Conservation (phyloP, 2,113 vertebrate species). For the Ceyx melanurus region DNA sequence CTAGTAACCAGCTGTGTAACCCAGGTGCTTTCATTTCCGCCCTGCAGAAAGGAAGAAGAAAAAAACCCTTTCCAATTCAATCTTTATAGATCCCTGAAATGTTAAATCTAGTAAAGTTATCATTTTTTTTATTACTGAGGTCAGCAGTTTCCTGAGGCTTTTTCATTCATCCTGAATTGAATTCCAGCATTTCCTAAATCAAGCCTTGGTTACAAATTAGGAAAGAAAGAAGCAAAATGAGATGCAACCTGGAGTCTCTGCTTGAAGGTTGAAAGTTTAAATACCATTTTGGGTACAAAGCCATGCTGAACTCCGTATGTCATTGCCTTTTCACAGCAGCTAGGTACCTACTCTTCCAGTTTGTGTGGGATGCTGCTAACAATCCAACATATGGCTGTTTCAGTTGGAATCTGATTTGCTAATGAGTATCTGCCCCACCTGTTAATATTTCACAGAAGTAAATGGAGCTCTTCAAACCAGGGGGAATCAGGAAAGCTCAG, state of each 20-base stretch:
- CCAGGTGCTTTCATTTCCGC: constrained; percentile 35
- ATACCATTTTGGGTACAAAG: constrained; percentile 43
- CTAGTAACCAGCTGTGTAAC: not conserved
- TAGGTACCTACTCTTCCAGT: not conserved
- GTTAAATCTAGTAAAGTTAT: constrained; percentile 60
- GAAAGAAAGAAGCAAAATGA: constrained; percentile 37
- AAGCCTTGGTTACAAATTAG: constrained; percentile 63
- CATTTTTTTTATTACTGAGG: constrained; percentile 54
- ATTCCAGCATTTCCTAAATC: constrained; percentile 69
- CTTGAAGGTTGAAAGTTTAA: constrained; percentile 60
- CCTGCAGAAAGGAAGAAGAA: not conserved
- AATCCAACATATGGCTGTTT: not conserved
- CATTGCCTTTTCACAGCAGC: not conserved
- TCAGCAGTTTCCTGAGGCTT: constrained; percentile 64
- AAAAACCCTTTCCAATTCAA: not conserved
- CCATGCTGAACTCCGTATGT: constrained; percentile 14
- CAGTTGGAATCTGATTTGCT: not conserved
- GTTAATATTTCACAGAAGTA: not conserved
- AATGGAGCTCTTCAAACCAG: fast-evolving
- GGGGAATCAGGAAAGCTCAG: not conserved
- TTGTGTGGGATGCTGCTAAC: not conserved
- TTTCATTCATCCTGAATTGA: constrained; percentile 56
- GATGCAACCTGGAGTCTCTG: constrained; percentile 11
- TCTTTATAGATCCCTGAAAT: constrained; percentile 54
- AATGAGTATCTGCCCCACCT: not conserved